Conservation (phyloP, 2,888 invertebrate genomes). For the Nymphalis c-album region DNA sequence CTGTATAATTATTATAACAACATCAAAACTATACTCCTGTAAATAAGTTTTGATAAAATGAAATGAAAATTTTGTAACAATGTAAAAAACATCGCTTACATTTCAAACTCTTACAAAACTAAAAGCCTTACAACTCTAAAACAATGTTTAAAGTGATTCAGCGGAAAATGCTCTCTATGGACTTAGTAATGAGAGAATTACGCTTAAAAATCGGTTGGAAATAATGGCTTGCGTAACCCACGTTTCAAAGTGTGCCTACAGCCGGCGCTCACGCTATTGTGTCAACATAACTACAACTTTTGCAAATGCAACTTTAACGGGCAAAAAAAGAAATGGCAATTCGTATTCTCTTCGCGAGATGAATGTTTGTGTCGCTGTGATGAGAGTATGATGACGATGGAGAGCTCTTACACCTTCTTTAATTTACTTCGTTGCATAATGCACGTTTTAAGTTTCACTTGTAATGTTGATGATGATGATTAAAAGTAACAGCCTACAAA, state of each 20-base stretch:
- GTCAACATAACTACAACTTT: constrained; percentile 28
- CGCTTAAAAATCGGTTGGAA: constrained; percentile 18
- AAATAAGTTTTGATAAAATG: not conserved
- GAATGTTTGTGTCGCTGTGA: constrained; percentile 26
- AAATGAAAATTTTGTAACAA: not conserved
- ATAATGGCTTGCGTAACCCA: constrained; percentile 30
- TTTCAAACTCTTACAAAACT: constrained; percentile 3
- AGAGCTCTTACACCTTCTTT: constrained; percentile 30
- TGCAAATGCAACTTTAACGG: constrained; percentile 36
- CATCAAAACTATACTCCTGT: not conserved
- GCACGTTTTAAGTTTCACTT: not conserved
- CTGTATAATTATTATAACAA: not conserved
- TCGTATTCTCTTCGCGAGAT: constrained; percentile 29
- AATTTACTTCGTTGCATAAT: constrained; percentile 20
- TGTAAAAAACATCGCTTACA: not conserved
- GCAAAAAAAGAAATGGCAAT: constrained; percentile 34
- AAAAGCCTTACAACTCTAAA: not conserved
- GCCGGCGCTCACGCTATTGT: constrained; percentile 23
- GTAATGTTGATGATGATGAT: not conserved
- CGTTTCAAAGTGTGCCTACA: constrained; percentile 25
- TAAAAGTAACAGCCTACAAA: too few relatives aligned
- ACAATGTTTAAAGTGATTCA: not conserved
- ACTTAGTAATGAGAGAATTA: constrained; percentile 9
- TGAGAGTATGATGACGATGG: constrained; percentile 30
- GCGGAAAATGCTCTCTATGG: not conserved